Percentiles rank a stretch among this genome's conserved stretches.
These are phyloP conservation scores for Heteractis magnifica DNA, from an alignment of 92 coral and sea anemone genomes.

Conservation along the genomic window DNA sequence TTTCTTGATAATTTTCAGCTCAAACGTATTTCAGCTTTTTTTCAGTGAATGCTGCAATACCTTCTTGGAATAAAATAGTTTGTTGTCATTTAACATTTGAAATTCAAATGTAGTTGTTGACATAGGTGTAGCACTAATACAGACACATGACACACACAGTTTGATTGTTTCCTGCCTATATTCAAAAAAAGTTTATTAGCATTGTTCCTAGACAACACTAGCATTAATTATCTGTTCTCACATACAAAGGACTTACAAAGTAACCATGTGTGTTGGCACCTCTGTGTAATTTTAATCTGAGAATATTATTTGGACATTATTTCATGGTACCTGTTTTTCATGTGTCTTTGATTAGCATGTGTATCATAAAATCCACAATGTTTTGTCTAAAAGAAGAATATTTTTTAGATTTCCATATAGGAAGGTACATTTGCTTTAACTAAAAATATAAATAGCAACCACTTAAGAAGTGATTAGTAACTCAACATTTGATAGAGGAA, in stretches of 20 bases:
- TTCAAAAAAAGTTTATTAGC: not conserved
- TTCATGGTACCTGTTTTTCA: not conserved
- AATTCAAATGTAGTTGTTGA: not conserved
- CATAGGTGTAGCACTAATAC: not conserved
- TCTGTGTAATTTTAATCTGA: not conserved
- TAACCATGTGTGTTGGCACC: not conserved
- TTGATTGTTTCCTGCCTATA: conserved; percentile 1
- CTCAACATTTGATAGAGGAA: not conserved
- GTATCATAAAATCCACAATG: not conserved
- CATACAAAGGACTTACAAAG: not conserved
- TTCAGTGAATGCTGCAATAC: too few relatives aligned
- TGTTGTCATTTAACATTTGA: too few relatives aligned
- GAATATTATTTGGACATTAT: not conserved
- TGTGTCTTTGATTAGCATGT: not conserved
- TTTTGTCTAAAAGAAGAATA: not conserved
- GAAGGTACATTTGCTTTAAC: not conserved
- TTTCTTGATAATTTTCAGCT: too few relatives aligned
- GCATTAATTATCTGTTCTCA: not conserved
- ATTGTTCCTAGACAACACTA: not conserved
- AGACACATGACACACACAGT: not conserved
- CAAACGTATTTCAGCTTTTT: too few relatives aligned
- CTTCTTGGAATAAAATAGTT: too few relatives aligned
- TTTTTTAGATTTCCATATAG: not conserved
- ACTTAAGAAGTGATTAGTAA: not conserved
- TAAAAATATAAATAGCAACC: not conserved